Conservation (phyloP, 2,888 invertebrate genomes). For the Eilema griseolum region DNA sequence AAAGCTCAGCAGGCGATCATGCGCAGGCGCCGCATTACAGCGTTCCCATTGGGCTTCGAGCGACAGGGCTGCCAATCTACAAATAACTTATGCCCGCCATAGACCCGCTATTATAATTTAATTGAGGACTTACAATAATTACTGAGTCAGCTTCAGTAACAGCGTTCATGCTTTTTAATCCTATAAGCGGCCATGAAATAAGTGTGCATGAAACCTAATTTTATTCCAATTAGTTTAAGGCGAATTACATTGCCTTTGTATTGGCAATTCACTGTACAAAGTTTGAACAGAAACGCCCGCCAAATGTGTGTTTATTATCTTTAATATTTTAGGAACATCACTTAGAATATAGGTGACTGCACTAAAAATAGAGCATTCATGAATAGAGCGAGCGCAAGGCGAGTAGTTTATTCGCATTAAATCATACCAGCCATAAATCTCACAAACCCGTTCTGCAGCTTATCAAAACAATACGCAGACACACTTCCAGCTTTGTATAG, state of each 20-base stretch:
- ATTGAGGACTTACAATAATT: conserved; percentile 75
- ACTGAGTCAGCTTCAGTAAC: conserved; percentile 57
- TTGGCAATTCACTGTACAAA: conserved; percentile 27
- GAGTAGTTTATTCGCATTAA: conserved; percentile 87
- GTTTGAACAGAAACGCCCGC: conserved; percentile 10
- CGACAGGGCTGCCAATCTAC: conserved; percentile 82
- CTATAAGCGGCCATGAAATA: conserved; percentile 36
- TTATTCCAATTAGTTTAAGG: conserved; percentile 45
- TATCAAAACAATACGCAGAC: conserved; percentile 88
- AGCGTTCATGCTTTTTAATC: conserved; percentile 57
- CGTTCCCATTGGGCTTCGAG: conserved; percentile 78
- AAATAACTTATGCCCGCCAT: conserved; percentile 71
- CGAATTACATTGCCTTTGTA: conserved; percentile 29
- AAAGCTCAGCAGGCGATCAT: conserved; percentile 77
- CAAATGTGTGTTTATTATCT: conserved; percentile 43
- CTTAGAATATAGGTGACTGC: conserved; percentile 66
- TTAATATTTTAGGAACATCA: conserved; percentile 46
- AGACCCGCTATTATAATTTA: conserved; percentile 76
- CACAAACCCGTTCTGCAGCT: conserved; percentile 85
- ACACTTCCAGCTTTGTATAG: conserved; percentile 76
- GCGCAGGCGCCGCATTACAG: conserved; percentile 82
- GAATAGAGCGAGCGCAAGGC: conserved; percentile 79
- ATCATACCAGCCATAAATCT: conserved; percentile 86
- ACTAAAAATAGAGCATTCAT: conserved; percentile 81
- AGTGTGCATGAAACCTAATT: conserved; percentile 53